Percentiles rank a stretch among this genome's conserved stretches.
phyloP scores from a whole-genome alignment of 2,888 invertebrate genomes.

The Octodonta nipae region DNA sequence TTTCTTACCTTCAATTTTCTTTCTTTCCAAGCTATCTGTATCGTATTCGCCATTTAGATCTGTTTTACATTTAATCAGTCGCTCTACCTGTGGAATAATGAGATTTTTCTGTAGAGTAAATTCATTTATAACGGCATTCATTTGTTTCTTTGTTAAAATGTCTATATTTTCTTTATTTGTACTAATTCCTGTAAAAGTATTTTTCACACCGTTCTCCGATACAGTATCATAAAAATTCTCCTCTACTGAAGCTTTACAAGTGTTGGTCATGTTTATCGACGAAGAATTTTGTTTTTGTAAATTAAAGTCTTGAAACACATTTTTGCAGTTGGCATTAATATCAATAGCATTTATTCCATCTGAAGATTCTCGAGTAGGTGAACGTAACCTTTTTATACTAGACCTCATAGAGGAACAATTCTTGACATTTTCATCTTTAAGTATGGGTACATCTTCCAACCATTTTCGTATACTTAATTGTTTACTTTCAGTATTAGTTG shows the following conservation, averaged over 20 bases:
- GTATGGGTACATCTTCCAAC: constrained; percentile 57
- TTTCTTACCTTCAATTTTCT: constrained; percentile 30
- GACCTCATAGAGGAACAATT: background rate
- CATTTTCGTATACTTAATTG: constrained; percentile 62
- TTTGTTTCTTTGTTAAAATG: constrained; percentile 44
- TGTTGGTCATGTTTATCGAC: too few species aligned
- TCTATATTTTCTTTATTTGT: constrained; percentile 31
- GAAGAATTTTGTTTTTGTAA: too few species aligned
- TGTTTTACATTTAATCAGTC: constrained; percentile 9
- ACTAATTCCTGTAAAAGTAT: constrained; percentile 39
- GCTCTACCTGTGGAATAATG: constrained; percentile 8
- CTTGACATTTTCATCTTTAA: constrained; percentile 20
- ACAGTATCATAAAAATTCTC: constrained; percentile 18
- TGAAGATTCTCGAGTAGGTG: background rate
- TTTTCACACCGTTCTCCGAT: constrained; percentile 9
- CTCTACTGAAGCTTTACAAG: constrained; percentile 29
- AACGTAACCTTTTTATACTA: background rate
- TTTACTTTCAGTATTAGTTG: constrained; percentile 50
- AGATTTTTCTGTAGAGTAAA: constrained; percentile 26
- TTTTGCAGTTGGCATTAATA: too few species aligned
- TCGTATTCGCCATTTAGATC: constrained; percentile 45
- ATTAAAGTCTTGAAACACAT: too few species aligned
- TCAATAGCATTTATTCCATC: too few species aligned
- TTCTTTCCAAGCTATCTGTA: constrained; percentile 59
- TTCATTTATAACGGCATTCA: constrained; percentile 49